Evolutionary conservation across 2,888 invertebrate genomes (phyloP).

Genomic region (Halictus quadricinctus): DNA sequence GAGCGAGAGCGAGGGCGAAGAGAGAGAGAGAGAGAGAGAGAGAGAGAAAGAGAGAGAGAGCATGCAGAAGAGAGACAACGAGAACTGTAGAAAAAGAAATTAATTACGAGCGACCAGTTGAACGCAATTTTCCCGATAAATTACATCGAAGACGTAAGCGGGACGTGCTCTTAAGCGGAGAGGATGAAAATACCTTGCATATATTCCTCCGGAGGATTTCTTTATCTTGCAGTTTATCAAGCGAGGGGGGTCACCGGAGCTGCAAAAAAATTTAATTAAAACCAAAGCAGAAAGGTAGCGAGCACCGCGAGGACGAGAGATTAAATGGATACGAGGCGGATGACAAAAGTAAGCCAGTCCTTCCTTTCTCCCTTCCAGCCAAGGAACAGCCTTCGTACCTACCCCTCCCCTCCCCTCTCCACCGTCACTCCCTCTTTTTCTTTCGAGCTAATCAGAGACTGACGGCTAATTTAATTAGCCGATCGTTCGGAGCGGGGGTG

Average conservation of each 20-base stretch:
- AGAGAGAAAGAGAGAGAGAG: not conserved
- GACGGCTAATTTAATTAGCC: constrained; percentile 70
- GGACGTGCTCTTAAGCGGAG: constrained; percentile 1
- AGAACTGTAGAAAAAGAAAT: not conserved
- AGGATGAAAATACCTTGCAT: constrained; percentile 20
- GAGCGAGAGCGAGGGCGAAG: not conserved
- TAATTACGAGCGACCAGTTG: constrained; percentile 27
- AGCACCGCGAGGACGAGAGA: constrained; percentile 35
- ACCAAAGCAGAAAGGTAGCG: constrained; percentile 53
- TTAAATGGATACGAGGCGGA: constrained; percentile 58
- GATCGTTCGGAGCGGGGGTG: constrained; percentile 58
- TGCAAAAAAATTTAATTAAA: constrained; percentile 67
- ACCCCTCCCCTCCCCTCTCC: not conserved
- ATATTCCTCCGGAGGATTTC: constrained; percentile 51
- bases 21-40: not conserved
- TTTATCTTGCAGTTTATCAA: constrained; percentile 54
- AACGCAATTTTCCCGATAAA: constrained; percentile 37
- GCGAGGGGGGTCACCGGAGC: constrained; percentile 7
- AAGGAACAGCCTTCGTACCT: constrained; percentile 36
- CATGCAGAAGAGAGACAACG: not conserved
- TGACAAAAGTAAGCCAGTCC: constrained; percentile 49
- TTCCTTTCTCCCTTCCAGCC: constrained; percentile 28
- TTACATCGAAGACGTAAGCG: constrained; percentile 23
- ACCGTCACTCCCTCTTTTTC: constrained; percentile 14
- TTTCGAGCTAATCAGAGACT: constrained; percentile 65